Evolutionary conservation across 2,113 vertebrate genomes (phyloP), one percentile per base, ranked within the genome.

Genomic region (Callopanchax toddi): DNA sequence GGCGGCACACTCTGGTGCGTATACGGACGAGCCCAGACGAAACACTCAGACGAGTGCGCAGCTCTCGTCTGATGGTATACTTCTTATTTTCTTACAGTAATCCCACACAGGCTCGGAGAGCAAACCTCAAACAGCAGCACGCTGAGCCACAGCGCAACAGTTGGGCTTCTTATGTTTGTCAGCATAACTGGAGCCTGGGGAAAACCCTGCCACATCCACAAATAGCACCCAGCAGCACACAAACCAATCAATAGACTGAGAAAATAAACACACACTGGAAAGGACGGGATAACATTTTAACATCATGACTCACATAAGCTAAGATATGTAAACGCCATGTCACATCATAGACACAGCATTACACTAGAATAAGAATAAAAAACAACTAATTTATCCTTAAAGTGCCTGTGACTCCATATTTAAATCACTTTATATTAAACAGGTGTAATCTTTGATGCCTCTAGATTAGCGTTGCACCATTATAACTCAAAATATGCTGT

Each of bases 191-290:
- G 57, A 81, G 71, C 32, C 15, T 53, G 65, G 76, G 76, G 79
- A 88, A 87, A 88, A 86, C 69, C 74, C 83, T 79, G 83, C 88
- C 85, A 90, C 85, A 86, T 89, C 81, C 78, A 90, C 86, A 82
- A 42, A 29, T 61, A 59, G 56, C 55, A 51, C 51, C 79, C 58
- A 58, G 46, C 36, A 70, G 50, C 26, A 23, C 37, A 22, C 8
- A 17, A 43, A 20, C n/a, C n/a, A 39, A 82, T 59, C 61, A 68
- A 64, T 57, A 72, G 22, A n/a, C 17, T 15, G 46, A 57, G 16
- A 44, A 58, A 8, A 60, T n/a, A 48, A 17, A 61, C 10, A 3
- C 29, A 1, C 49, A 2, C 44, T 56, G 59, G 22, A 29, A 32
- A 32, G 29, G 10, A 6, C 6, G 29, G 26, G 29, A 7, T 32